Evolutionary conservation across 2,797 vertebrate species (phyloP), one percentile per base, ranked within the genome.

Genomic region (Tokudaia muenninki): DNA sequence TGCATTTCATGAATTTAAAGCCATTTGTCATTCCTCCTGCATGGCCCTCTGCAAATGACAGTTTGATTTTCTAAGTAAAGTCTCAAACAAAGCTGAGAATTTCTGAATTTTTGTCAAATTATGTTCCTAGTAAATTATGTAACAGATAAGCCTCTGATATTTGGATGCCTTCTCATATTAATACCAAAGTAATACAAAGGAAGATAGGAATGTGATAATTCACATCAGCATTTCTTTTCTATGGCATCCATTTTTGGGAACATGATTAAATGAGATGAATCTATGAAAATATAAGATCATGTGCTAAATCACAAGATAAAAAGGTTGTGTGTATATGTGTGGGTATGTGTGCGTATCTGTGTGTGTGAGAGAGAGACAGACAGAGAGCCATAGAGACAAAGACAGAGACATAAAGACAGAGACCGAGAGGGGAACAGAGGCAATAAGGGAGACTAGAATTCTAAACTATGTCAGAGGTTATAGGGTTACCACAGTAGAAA

Each of bases 181-280:
- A 90, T 26, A 77, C 3, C 47, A 57, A 92, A 90, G 19, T 29
- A 57, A 2, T 19, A 41, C 24, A 91, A 34, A 44, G 21, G 21
- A 26, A 87, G 16, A 74, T n/a, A n/a, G 13, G 26, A 87, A 65
- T 16, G 57, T 77, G 19, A 70, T 47, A 41, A 17, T 44, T 41
- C 82, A 22, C 26, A 37, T 70, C 41, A 91, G 65, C n/a, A 89
- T 92, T 90, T 34, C 17, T 84, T 81, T 83, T 90, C 8, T 6
- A 6, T 29, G 3, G 10, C 16, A 91, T 50, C 29, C 0, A 65
- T 96, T 81, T 74, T 13, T 81, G 63, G 37, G n/a, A 89, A 91
- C 67, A 87, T 34, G 41, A 74, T 94, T 88, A 95, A 5, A 22
- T 92, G 67, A 84, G 12, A 44, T 37, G 63, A 92, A 52, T 81